These are phyloP conservation scores for Indicator maculatus DNA, from an alignment of 2,113 vertebrate genomes.

Conservation along the genomic window DNA sequence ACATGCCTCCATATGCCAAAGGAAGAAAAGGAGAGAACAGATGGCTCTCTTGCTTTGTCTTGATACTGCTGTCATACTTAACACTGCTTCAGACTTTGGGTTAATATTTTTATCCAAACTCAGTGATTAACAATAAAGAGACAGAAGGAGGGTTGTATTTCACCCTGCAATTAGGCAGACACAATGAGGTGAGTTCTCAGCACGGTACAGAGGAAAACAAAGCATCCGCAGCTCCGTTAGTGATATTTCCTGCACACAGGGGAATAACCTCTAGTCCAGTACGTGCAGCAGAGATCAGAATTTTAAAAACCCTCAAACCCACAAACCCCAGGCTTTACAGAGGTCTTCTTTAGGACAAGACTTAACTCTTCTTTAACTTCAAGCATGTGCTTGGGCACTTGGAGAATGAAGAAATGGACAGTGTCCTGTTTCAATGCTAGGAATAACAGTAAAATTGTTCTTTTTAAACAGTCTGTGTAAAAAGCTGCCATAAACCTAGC, in stretches of 20 bases:
- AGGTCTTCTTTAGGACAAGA: background rate
- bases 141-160: conserved; percentile 58
- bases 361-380: background rate
- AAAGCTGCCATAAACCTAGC: background rate
- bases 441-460: background rate
- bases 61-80: background rate
- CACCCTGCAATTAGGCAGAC: conserved; percentile 53
- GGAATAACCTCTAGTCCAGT: conserved; percentile 29
- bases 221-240: conserved; percentile 6
- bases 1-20: background rate
- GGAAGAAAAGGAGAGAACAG: conserved; percentile 36
- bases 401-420: background rate
- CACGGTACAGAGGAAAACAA: conserved; percentile 22
- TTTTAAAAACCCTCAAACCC: background rate
- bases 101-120: conserved; percentile 58
- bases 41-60: conserved; percentile 47
- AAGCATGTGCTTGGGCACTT: background rate
- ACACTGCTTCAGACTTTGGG: background rate
- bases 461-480: background rate
- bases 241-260: conserved; percentile 31
- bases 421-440: background rate
- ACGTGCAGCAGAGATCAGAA: conserved; percentile 6
- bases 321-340: background rate
- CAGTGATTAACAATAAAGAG: conserved; percentile 31
- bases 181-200: conserved; percentile 62